Conservation (phyloP, 2,113 vertebrate species). For the Coptodon bakossiorum region DNA sequence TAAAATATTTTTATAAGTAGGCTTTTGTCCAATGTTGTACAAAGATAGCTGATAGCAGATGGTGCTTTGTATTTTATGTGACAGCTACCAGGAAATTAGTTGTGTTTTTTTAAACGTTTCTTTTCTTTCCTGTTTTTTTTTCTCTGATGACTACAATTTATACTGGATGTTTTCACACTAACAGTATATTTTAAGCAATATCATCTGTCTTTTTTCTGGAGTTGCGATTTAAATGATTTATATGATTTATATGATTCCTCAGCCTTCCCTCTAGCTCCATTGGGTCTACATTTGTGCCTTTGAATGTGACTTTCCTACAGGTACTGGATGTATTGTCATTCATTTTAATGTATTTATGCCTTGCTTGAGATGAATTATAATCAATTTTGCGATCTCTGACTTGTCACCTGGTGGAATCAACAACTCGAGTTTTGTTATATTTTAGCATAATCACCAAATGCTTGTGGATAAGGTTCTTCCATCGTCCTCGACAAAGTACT, state of each 20-base stretch:
- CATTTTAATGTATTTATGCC: background rate
- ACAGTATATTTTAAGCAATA: background rate
- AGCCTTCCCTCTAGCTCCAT: background rate
- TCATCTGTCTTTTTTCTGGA: background rate
- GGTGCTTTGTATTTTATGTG: background rate
- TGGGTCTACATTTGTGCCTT: background rate
- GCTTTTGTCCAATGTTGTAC: background rate
- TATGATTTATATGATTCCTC: background rate
- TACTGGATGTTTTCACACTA: background rate
- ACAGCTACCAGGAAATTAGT: background rate
- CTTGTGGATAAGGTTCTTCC: background rate
- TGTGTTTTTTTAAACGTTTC: background rate
- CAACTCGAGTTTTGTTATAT: background rate
- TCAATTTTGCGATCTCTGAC: background rate
- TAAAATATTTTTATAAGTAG: background rate
- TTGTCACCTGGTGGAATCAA: background rate
- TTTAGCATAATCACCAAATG: background rate
- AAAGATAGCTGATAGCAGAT: background rate
- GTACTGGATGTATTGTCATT: background rate
- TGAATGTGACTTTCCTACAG: background rate
- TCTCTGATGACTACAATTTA: background rate
- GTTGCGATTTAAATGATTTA: background rate
- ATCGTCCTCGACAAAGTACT: background rate
- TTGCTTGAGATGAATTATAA: background rate
- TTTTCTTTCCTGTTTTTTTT: background rate